A percentile compares a stretch with the other conserved stretches of the same genome.
Conservation (phyloP, 2,113 vertebrate genomes). For the Corvus cornix region DNA sequence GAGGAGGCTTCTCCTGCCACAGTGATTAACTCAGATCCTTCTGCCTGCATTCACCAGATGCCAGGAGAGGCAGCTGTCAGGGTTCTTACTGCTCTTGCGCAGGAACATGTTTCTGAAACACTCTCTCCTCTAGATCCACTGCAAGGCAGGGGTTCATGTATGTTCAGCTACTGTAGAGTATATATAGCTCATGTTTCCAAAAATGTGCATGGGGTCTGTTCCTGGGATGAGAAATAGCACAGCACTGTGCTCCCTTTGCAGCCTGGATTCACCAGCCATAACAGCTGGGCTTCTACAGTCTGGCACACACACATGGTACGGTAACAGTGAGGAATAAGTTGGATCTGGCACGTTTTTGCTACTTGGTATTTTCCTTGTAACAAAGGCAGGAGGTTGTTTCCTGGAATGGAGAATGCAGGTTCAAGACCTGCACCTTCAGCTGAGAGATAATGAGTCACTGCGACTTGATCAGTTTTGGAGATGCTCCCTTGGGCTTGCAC, state of each 20-base stretch:
- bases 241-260: background rate
- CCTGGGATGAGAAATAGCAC: background rate
- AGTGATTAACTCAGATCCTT: background rate
- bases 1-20: background rate
- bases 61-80: background rate
- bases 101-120: background rate
- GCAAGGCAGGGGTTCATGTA: background rate
- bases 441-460: background rate
- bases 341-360: background rate
- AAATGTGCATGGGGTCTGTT: background rate
- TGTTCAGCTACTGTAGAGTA: background rate
- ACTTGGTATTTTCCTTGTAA: background rate
- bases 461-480: background rate
- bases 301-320: fast-evolving
- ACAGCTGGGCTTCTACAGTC: background rate
- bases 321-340: background rate
- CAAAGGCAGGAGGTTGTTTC: background rate
- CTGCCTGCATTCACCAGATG: fast-evolving
- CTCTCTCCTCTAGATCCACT: background rate
- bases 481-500: background rate
- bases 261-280: background rate
- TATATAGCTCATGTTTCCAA: background rate
- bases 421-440: background rate
- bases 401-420: background rate
- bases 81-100: background rate